Evolutionary conservation across 1,140 invertebrate genomes (phyloP), one percentile per base, ranked within the genome.

Genomic region (Pseudoatta argentina): DNA sequence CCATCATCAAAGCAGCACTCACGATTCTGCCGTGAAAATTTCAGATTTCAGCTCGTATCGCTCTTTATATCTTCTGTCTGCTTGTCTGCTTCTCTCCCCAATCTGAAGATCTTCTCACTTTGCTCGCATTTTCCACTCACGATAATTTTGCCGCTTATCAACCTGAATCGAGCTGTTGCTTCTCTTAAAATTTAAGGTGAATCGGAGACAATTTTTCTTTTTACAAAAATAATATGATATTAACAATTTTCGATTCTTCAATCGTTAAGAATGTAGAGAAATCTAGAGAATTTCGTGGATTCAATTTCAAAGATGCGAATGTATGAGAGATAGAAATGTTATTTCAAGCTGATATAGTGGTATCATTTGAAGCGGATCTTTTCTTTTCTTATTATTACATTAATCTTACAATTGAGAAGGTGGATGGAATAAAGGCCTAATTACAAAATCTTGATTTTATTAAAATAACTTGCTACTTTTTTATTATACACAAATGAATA

Each of bases 1-100:
- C 89, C 93, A 92, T 88, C 66, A 66, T 88, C 48, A 16, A 14
- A 51, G 76, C 86, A 72, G 79, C 77, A 27, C 63, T 87, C 64
- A 85, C 67, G 51, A 76, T 27, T 44, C 69, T 93, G 91, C 91
- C 83, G 75, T 91, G 91, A 91, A 94, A 93, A 87, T 72, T 86
- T 66, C 55, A 24, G 55, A 85, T 89, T 91, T 59, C 61, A 27
- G 6, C 18, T 30, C 64, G 21, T 44, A 39, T 18, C 77, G 16
- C 30, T 73, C 77, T 77, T 67, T 61, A 55, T 69, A 72, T 79
- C 66, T 78, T 55, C 59, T 30, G 21, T 18, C 55, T 48, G 14
- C 55, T 72, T 30, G 21, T 27, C 55, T 48, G 14, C 55, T 72
- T 21, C 34, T n/a, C 6, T 27, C 10, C 21, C n/a, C 21, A 0